These are phyloP conservation scores for Therioaphis trifolii DNA, from an alignment of 2,888 invertebrate genomes.

Conservation along the genomic window DNA sequence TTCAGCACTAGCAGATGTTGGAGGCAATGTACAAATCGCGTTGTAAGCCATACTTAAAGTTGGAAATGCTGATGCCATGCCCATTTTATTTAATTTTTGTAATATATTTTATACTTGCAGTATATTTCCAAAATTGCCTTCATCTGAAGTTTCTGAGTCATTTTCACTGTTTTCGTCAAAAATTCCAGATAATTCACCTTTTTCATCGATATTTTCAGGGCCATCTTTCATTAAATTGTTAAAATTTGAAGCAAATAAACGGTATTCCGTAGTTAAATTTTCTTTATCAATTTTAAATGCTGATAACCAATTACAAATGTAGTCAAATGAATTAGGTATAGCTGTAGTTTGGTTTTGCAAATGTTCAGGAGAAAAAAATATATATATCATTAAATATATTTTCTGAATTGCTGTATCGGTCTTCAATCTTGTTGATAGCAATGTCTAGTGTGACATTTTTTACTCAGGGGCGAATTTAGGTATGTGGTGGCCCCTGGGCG, in stretches of 20 bases:
- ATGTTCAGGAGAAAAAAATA: slow-evolving; percentile 7
- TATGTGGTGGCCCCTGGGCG: too few relatives aligned
- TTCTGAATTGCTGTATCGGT: not conserved
- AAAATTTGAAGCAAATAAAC: slow-evolving; percentile 11
- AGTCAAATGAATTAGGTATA: not conserved
- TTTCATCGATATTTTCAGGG: not conserved
- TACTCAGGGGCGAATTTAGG: too few relatives aligned
- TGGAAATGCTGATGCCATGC: slow-evolving; percentile 1
- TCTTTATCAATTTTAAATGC: slow-evolving; percentile 12
- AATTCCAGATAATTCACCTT: not conserved
- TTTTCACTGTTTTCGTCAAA: not conserved
- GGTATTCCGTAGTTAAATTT: not conserved
- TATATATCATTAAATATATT: slow-evolving; percentile 16
- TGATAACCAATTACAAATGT: slow-evolving; percentile 22
- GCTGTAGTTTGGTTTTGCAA: slow-evolving; percentile 5
- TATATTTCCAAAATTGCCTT: not conserved
- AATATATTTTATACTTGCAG: not conserved
- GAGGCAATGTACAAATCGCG: not conserved
- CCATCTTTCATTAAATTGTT: slow-evolving; percentile 7
- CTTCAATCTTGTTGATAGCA: not conserved
- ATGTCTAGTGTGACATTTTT: slow-evolving; percentile 19
- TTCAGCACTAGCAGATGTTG: not conserved
- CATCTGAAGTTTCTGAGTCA: not conserved
- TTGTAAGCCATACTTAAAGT: not conserved
- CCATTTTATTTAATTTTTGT: not conserved